Evolutionary conservation across 2,113 vertebrate genomes (phyloP), one percentile per base, ranked within the genome.

Genomic region (Oostethus manadensis): DNA sequence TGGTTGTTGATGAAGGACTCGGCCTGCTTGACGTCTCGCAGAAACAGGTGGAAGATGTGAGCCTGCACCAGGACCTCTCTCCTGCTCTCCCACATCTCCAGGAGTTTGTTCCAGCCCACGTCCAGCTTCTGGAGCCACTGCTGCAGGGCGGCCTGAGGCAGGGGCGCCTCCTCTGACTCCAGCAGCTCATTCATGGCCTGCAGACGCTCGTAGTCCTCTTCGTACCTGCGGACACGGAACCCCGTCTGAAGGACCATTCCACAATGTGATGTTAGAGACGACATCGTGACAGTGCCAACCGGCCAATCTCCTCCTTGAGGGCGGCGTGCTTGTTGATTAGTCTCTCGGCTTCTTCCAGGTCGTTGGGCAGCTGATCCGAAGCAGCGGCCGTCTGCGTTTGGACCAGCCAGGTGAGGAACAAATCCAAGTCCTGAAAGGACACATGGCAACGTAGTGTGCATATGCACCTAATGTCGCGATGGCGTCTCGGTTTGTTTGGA

Each of bases 71-170:
- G 83, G 3, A 91, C 85, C 7, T 94, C 93, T 7, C 94, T 78
- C 8, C 95, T 74, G 23, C 54, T 80, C 71, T 97, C 94, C 96
- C 96, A 98, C 90, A 95, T 91, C 84, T 92, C 90, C 44, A 95
- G 87, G 47, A 98, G 86, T 66, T 98, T 93, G 70, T 90, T 93
- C 96, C 96, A 98, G 18, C 96, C 96, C 0, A 94, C 89, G 0
- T 97, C 93, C 14, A 98, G 53, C 83, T 97, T 95, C 63, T 96
- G 94, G 40, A 99, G 79, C 96, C 96, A 98, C 85, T 93, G 91
- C 78, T 94, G 96, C 4, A 98, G 84, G 0, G 93, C 93, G 8
- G 93, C 83, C 50, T 82, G 89, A 0, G 94, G 92, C 1, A 94
- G 80, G 17, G 94, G 95, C 0, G 88, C 82, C 64, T 97, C 94